Evolutionary conservation across 2,797 vertebrate genomes (phyloP).

Genomic region (Monodelphis domestica): DNA sequence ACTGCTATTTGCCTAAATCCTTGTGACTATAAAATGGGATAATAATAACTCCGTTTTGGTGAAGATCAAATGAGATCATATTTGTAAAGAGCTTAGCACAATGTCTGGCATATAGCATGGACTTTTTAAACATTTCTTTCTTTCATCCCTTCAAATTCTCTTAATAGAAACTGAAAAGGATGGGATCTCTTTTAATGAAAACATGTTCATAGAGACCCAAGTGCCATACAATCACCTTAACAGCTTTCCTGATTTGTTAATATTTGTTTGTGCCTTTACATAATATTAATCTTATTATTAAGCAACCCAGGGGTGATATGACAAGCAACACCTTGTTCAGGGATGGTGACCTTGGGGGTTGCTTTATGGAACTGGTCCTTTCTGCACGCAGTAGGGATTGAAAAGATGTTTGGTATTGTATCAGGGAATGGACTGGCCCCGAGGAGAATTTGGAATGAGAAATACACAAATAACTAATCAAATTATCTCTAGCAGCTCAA

Average conservation of each 20-base stretch:
- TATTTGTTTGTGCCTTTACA: not conserved
- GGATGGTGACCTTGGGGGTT: not conserved
- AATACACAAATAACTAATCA: slow-evolving; percentile 68
- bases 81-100: not conserved
- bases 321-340: not conserved
- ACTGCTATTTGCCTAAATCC: not conserved
- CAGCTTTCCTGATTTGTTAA: not conserved
- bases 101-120: not conserved
- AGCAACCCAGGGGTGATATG: not conserved
- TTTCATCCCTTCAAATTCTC: not conserved
- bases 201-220: too few species aligned
- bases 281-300: not conserved
- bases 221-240: not conserved
- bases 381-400: not conserved
- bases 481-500: slow-evolving; percentile 71
- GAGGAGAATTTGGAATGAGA: not conserved
- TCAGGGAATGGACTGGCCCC: not conserved
- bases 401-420: not conserved
- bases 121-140: not conserved
- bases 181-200: too few species aligned
- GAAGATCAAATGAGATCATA: not conserved
- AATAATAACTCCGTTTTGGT: not conserved
- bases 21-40: not conserved
- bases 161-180: too few species aligned
- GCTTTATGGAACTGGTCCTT: not conserved